Conservation (phyloP, 2,113 vertebrate species). For the Mystacornis crossleyi region DNA sequence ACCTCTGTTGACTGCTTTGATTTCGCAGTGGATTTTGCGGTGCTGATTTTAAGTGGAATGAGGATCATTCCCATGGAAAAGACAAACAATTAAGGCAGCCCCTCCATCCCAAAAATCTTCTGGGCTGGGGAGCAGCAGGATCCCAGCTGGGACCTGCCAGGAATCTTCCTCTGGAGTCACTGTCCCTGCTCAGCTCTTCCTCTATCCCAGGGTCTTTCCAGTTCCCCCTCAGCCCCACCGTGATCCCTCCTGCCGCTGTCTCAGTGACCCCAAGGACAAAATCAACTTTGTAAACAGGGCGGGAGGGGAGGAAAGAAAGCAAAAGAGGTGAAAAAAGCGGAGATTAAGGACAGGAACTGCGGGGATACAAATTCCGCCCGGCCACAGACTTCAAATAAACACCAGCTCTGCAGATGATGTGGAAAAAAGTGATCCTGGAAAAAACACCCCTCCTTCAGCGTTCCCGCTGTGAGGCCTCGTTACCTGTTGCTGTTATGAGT, state of each 20-base stretch:
- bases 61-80: not conserved
- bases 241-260: not conserved
- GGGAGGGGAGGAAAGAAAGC: not conserved
- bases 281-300: not conserved
- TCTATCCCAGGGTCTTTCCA: not conserved
- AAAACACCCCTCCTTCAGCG: not conserved
- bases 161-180: not conserved
- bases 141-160: not conserved
- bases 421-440: not conserved
- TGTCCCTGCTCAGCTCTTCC: not conserved
- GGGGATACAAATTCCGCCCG: conserved; percentile 41
- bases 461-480: not conserved
- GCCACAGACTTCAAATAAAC: conserved; percentile 59
- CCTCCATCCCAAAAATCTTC: not conserved
- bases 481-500: not conserved
- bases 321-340: not conserved
- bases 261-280: not conserved
- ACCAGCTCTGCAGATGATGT: not conserved
- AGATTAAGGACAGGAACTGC: conserved; percentile 65
- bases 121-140: not conserved
- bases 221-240: not conserved
- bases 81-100: not conserved
- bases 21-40: not conserved
- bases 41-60: not conserved
- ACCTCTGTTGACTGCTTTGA: not conserved